Evolutionary conservation across 30 jellyfish, hydroid and myxozoan species (phyloP).

Genomic region (Haliclystus octoradiatus): DNA sequence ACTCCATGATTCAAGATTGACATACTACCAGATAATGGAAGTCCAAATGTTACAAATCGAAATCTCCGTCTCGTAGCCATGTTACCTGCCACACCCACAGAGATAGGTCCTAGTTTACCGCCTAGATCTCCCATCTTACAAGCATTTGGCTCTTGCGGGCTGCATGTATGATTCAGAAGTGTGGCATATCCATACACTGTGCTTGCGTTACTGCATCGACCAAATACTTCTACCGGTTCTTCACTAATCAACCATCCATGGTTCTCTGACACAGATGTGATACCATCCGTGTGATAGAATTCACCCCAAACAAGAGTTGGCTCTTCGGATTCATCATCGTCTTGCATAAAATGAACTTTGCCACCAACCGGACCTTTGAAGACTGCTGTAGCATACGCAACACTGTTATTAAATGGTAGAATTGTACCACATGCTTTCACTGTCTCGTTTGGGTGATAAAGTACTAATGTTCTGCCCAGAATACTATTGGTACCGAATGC

Average conservation of each 20-base stretch:
- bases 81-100: constrained; percentile 47
- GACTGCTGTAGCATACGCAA: constrained; percentile 53
- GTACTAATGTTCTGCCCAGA: constrained; percentile 12
- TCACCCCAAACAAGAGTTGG: constrained; percentile 49
- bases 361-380: constrained; percentile 63
- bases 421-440: constrained; percentile 64
- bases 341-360: constrained; percentile 60
- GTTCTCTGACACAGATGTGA: constrained; percentile 26
- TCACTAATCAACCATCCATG: constrained; percentile 48
- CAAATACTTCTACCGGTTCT: background rate
- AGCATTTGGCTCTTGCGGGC: constrained; percentile 32
- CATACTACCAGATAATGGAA: constrained; percentile 19
- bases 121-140: constrained; percentile 69
- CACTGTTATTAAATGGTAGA: constrained; percentile 31
- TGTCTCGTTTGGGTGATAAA: background rate
- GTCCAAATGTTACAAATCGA: constrained; percentile 17
- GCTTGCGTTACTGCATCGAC: constrained; percentile 25
- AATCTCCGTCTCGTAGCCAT: constrained; percentile 6
- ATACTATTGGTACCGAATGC: constrained; percentile 39
- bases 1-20: constrained; percentile 30
- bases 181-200: constrained; percentile 15
- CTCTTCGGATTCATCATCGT: constrained; percentile 16
- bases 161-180: constrained; percentile 34
- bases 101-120: constrained; percentile 27
- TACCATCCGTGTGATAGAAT: constrained; percentile 54